Percentiles rank a stretch among this genome's conserved stretches.
phyloP scores from a whole-genome alignment of 2,113 vertebrate genomes.

The Oryzias woworae region DNA sequence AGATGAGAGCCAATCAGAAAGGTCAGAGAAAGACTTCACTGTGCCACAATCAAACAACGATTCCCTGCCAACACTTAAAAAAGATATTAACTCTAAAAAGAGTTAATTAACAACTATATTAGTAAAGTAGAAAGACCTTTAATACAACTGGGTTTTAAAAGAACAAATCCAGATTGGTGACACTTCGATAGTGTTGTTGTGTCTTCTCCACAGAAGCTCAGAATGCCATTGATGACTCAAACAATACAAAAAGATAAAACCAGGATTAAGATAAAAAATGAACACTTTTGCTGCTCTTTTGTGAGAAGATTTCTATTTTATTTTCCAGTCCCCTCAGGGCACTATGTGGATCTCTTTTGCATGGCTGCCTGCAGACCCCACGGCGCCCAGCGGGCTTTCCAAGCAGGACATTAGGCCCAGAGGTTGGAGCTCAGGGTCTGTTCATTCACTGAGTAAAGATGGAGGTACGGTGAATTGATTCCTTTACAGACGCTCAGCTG shows the following conservation, averaged over 20 bases:
- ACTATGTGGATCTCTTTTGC: neutral
- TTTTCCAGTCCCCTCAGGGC: neutral
- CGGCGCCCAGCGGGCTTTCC: slow-evolving; percentile 2
- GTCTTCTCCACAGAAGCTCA: too few species aligned
- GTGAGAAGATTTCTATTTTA: neutral
- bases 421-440: slow-evolving; percentile 2
- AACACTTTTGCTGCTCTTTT: too few species aligned
- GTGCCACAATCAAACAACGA: slow-evolving; percentile 10
- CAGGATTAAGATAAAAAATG: too few species aligned
- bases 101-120: neutral
- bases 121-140: too few species aligned
- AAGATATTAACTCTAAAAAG: neutral
- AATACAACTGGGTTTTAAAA: too few species aligned
- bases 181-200: too few species aligned
- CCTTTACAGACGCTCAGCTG: too few species aligned
- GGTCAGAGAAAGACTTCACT: slow-evolving; percentile 24
- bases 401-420: neutral
- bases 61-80: neutral
- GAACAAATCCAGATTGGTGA: too few species aligned
- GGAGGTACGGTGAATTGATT: too few species aligned
- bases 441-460: slow-evolving; percentile 22
- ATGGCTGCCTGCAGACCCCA: slow-evolving; percentile 1
- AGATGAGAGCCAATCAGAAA: slow-evolving; percentile 21
- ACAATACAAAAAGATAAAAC: too few species aligned
- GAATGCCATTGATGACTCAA: too few species aligned